Evolutionary conservation across 2,888 invertebrate genomes (phyloP), one percentile per base, ranked within the genome.

Genomic region (Liodrosophila aerea): DNA sequence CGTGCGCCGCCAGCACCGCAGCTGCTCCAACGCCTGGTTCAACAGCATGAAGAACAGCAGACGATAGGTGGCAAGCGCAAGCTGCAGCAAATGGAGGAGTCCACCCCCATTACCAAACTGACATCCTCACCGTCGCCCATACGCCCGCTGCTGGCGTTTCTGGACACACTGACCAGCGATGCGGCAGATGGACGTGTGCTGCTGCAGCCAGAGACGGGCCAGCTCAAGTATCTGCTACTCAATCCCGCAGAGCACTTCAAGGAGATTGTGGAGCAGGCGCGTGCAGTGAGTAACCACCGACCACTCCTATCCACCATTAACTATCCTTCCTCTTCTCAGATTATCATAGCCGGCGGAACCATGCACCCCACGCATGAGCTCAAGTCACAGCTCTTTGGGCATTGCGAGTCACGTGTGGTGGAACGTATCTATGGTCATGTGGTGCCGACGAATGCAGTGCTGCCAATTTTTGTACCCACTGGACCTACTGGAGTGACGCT

Each of bases 321-420:
- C n/a, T n/a, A n/a, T n/a, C n/a, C n/a, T n/a, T n/a, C n/a, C n/a
- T n/a, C n/a, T n/a, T n/a, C n/a, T n/a, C 9, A 94, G 92, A 94
- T 99, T 0, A 93, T 99, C 70, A 93, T 99, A 37, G 97, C 98
- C 8, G 99, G 99, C 4, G 99, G 99, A 37, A 99, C 99, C 27
- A 99, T 99, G 99, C 96, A 97, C 88, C 99, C 99, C 0, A 93
- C 96, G 46, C 92, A 93, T 4, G 98, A 99, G 89, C 95, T 99
- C 83, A 93, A 93, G 66, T 93, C 95, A 8, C 93, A 97, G 76
- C 91, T 98, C 0, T 96, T 97, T 72, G 69, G 73, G 39, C 43
- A 76, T 1, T 88, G 87, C 11, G 71, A 84, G 4, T 77, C 87
- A 1, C 92, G 94, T 68, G 93, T 98, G 9, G 89, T 92, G 7